Conservation (phyloP, 2,113 vertebrate genomes). For the Calonectris borealis region DNA sequence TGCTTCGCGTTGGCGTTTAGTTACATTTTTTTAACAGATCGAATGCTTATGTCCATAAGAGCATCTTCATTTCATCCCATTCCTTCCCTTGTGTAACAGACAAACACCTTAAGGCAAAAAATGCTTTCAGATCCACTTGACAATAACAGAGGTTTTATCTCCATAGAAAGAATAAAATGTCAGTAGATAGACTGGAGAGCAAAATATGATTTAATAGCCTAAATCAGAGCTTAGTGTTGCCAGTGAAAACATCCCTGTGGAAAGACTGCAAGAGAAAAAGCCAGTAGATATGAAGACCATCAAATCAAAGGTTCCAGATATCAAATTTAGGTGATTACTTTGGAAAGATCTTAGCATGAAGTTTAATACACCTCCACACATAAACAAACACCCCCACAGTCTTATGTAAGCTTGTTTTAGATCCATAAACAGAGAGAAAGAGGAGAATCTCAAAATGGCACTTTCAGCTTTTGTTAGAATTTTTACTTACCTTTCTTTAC, state of each 20-base stretch:
- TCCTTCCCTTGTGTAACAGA: neutral
- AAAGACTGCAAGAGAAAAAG: neutral
- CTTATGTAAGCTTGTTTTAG: slow-evolving; percentile 7
- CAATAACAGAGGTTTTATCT: neutral
- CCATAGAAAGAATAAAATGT: neutral
- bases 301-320: slow-evolving; percentile 10
- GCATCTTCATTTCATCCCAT: neutral
- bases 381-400: slow-evolving; percentile 11
- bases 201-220: slow-evolving; percentile 8
- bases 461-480: neutral
- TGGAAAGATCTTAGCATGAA: neutral
- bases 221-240: neutral
- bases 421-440: neutral
- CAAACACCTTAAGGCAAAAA: slow-evolving; percentile 25
- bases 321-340: slow-evolving; percentile 19
- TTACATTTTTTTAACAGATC: neutral
- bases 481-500: neutral
- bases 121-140: neutral
- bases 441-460: neutral
- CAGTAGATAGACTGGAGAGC: neutral
- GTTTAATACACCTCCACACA: slow-evolving; percentile 10
- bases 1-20: neutral
- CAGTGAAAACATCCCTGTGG: neutral
- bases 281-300: neutral
- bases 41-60: neutral